Evolutionary conservation across 92 coral and sea anemone species (phyloP), one percentile per base, ranked within the genome.

Genomic region (Zoanthus gigantus): DNA sequence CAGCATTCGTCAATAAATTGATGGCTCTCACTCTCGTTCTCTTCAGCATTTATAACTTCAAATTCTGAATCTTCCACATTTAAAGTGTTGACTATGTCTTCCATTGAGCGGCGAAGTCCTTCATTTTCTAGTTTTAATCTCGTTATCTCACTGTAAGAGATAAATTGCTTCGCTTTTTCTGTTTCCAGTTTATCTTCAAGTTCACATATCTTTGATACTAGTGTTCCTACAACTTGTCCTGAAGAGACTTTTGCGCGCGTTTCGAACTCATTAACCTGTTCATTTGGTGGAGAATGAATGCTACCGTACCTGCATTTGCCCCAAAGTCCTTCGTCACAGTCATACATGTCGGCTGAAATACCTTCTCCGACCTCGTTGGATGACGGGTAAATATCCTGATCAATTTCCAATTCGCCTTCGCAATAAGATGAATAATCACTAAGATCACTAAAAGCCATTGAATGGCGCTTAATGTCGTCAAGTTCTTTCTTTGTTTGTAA

Each of bases 101-200:
- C 85, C 85, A 81, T 81, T 7, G 85, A 81, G 1, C 61, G 16
- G 47, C 85, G 54, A 13, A 80, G 85, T 46, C 85, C 85, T 63
- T 63, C 85, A 42, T 80, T 80, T 63, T 80, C 85, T 44, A 42
- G 73, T 80, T 80, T 50, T 80, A 80, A 11, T 65, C 85, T 80
- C 31, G 50, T 44, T 18, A 80, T 80, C 58, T 80, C 74, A 46
- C 42, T 80, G 56, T 44, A 31, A 47, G 85, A 80, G 44, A 80
- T 10, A 8, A 42, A 31, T 10, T 42, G 85, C 18, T 65, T 65
- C 18, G 85, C 85, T 13, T 80, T 80, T 63, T 80, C 85, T 18
- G 85, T 80, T 80, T 80, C 85, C 42, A 80, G 18, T 8, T 80
- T 80, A 63, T 80, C 57, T 80, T 80, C 85, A 80, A 80, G 85